Base-by-base conservation (phyloP, 2,888 invertebrate species). In the Argynnis bischoffii region DNA sequence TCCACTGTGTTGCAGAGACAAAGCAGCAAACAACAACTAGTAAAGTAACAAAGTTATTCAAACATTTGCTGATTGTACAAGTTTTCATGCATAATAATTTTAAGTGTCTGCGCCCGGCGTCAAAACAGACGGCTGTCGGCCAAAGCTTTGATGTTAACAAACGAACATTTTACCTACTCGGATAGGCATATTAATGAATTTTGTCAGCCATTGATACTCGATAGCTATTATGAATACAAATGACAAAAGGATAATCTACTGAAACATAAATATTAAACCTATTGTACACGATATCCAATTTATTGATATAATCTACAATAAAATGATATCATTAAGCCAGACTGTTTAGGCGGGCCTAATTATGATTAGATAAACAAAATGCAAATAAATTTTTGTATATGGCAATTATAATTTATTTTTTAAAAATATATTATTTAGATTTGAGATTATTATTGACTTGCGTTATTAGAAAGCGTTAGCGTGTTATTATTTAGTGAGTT, bases 81-180 rank as follows among this genome's bases (percentile, higher is more conserved):
- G 51, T 71, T 66, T 59, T 47, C 51, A 56, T 67, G 63, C 63
- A 69, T 66, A 73, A 68, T 67, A 56, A 56, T 65, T 67, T 63
- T 48, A 65, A 71, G 64, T 69, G 64, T 63, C 60, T 57, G 55
- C 71, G 64, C 69, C 61, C 66, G 69, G 64, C 65, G 65, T 64
- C 67, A 64, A 69, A 67, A 69, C 63, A 66, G 63, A 46, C 66
- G 66, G 50, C 57, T 60, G 64, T 50, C 71, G 69, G 67, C 63
- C 57, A 65, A 63, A 67, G 65, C 69, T 67, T 71, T 71, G 71
- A 71, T 69, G 67, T 67, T 56, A 48, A 56, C 64, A 59, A 64
- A 67, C 56, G 55, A 48, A 64, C 55, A 46, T 64, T 64, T 68
- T 63, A 71, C 64, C 60, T 66, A 69, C 48, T 21, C 14, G 41